phyloP scores from a whole-genome alignment of 2,888 invertebrate genomes.

The Rosalia funebris region DNA sequence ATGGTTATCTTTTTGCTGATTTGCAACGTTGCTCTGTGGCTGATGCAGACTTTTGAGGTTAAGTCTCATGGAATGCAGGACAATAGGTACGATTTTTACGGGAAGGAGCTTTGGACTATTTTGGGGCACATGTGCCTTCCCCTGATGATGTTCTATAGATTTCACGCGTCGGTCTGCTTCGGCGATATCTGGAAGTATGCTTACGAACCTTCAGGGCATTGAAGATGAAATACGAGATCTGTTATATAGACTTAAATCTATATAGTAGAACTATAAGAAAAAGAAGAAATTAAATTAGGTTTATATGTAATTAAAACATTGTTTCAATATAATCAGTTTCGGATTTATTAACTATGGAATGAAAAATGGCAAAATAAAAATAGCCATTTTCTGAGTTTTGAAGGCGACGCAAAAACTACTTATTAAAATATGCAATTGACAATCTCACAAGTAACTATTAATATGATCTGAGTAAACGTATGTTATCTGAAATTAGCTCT shows the following conservation, averaged over 20 bases:
- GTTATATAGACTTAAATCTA: background rate
- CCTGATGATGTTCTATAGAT: slow-evolving; percentile 80
- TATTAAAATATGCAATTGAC: no score
- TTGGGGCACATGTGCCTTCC: slow-evolving; percentile 79
- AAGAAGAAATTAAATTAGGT: no score
- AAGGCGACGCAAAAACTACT: no score
- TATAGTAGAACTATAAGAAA: no score
- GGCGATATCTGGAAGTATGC: slow-evolving; percentile 83
- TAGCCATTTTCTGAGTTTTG: no score
- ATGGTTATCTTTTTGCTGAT: slow-evolving; percentile 80
- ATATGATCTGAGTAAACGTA: no score
- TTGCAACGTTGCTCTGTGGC: slow-evolving; percentile 81
- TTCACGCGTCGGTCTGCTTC: slow-evolving; percentile 82
- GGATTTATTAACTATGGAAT: no score
- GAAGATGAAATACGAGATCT: background rate
- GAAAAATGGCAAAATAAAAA: no score
- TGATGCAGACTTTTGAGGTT: slow-evolving; percentile 77
- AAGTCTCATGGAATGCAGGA: slow-evolving; percentile 68
- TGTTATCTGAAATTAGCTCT: no score
- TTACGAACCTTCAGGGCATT: slow-evolving; percentile 67
- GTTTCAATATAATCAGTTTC: no score
- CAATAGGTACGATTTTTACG: slow-evolving; percentile 74
- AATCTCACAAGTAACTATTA: no score
- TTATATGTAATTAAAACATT: no score
- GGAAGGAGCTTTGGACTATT: slow-evolving; percentile 76